Base-by-base conservation (phyloP, 2,797 vertebrate genomes). In the Meda fulgida region DNA sequence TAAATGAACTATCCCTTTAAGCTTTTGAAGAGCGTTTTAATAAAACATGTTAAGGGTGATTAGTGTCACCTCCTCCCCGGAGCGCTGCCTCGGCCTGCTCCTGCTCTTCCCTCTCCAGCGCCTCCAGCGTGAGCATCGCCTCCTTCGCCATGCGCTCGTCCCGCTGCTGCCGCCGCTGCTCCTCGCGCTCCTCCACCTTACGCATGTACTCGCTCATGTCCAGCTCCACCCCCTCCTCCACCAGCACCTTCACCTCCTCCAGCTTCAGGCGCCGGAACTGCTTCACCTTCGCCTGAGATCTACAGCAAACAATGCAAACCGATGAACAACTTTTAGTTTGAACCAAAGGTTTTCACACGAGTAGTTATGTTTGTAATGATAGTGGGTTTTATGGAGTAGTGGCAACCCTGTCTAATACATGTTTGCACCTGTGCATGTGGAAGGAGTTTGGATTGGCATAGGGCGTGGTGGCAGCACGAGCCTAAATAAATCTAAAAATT, bases 211-310 rank as follows among this genome's bases (percentile, higher is more conserved):
- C 93, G 0, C 66, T 91, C 26, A 94, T 92, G 21, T 94, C 95
- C 85, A 96, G 93, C 8, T 92, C 92, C 5, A 95, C 91, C n/a
- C 96, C 96, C 34, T 96, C 96, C 58, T 96, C 93, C 0, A 89
- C 95, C 3, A 97, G 93, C 23, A 95, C 93, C 89, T 97, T 98
- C 87, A 97, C 94, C 91, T 98, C 98, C 78, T 99, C 97, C 0
- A 96, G 94, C 91, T 98, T 99, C 29, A 98, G 94, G 83, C 97
- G 96, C 65, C 97, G 96, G 23, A 97, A 91, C 85, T 96, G 97
- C 86, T 95, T 96, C 88, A 96, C 96, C 90, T 97, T 98, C 87
- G 96, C 95, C 93, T 97, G 94, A 43, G 96, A 96, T 93, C 98
- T 99, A 86, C 9, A 81, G 88, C 13, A 71, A 66, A 23, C 53